Conservation (phyloP, 2,113 vertebrate species). For the Ascaphus truei region DNA sequence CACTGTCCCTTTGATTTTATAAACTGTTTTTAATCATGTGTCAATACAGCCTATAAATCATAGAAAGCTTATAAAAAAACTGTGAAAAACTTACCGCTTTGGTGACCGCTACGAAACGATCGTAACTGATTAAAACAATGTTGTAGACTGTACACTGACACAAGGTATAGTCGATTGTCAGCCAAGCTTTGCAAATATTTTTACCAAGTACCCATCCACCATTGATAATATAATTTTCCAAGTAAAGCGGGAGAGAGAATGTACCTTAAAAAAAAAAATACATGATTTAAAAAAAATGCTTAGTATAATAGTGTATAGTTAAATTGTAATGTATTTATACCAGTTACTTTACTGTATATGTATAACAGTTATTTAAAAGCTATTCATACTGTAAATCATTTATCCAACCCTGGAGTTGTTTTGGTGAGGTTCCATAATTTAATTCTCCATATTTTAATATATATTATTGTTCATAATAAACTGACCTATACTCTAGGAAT, state of each 20-base stretch:
- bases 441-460: no score
- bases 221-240: slow-evolving; percentile 67
- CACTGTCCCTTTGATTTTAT: no score
- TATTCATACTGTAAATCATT: no score
- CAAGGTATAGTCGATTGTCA: slow-evolving; percentile 77
- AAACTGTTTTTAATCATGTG: no score
- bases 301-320: neutral
- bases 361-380: no score
- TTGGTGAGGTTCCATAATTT: no score
- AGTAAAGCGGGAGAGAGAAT: slow-evolving; percentile 84
- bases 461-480: no score
- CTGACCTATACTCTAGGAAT: no score
- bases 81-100: slow-evolving; percentile 75
- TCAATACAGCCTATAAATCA: no score
- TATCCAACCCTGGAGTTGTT: no score
- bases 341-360: no score
- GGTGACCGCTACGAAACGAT: slow-evolving; percentile 85
- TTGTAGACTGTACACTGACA: slow-evolving; percentile 85
- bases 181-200: slow-evolving; percentile 75
- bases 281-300: neutral
- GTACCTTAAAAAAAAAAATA: slow-evolving; percentile 53
- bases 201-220: slow-evolving; percentile 70
- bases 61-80: neutral
- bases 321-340: neutral
- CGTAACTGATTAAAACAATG: slow-evolving; percentile 88